Evolutionary conservation across 2,888 invertebrate species (phyloP).

Genomic region (Octonoba sinensis): DNA sequence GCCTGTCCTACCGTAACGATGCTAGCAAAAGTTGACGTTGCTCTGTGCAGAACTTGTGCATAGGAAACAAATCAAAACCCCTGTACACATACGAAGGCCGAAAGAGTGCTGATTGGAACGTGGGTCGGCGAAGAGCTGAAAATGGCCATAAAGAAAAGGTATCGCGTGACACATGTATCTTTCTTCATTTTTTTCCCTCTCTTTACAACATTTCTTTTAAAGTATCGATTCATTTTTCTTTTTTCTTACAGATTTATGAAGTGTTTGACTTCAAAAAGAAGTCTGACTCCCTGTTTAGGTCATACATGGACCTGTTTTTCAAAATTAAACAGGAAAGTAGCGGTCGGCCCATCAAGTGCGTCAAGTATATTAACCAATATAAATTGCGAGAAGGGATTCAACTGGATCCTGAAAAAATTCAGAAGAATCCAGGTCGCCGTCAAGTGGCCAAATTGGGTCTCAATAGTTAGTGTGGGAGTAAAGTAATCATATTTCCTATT

Average conservation of each 20-base stretch:
- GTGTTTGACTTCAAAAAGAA: background rate
- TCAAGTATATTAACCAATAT: background rate
- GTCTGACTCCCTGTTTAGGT: background rate
- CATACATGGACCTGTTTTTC: no score
- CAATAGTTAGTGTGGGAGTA: slow-evolving; percentile 22
- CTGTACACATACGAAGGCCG: slow-evolving; percentile 1
- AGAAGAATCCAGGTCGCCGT: background rate
- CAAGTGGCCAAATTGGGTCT: slow-evolving; percentile 13
- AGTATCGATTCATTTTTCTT: background rate
- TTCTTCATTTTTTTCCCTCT: background rate
- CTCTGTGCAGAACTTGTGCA: slow-evolving; percentile 4
- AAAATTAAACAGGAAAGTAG: slow-evolving; percentile 16
- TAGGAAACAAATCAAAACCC: background rate
- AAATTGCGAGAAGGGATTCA: slow-evolving; percentile 1
- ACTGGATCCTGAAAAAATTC: background rate
- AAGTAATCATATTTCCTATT: background rate
- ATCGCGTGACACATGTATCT: slow-evolving; percentile 3
- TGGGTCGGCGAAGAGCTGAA: slow-evolving; percentile 14
- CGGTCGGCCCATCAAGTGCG: background rate
- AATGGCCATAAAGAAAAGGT: slow-evolving; percentile 1
- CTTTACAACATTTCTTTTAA: no score
- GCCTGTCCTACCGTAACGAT: slow-evolving; percentile 1
- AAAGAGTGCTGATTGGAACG: background rate
- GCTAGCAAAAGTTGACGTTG: slow-evolving; percentile 2
- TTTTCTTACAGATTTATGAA: slow-evolving; percentile 16